Evolutionary conservation across 1,140 invertebrate genomes (phyloP).

Genomic region (Drosophila ironensis): DNA sequence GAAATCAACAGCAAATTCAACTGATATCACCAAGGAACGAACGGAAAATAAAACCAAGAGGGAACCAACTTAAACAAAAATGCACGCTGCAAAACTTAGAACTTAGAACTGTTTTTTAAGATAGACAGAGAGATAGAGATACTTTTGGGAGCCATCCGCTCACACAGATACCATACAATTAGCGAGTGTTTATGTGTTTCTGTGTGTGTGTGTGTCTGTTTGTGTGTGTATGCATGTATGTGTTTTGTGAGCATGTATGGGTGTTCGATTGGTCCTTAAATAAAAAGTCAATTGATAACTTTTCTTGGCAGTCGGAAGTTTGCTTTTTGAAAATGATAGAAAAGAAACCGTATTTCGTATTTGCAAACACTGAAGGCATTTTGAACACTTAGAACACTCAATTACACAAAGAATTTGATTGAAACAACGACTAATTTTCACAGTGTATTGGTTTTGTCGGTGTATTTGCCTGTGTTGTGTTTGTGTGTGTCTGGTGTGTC

Average conservation of each 20-base stretch:
- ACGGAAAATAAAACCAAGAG: conserved; percentile 21
- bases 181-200: conserved; percentile 37
- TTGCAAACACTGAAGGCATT: conserved; percentile 79
- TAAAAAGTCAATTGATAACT: conserved; percentile 30
- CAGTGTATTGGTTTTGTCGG: conserved; percentile 44
- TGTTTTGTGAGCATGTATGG: conserved; percentile 21
- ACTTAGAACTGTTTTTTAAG: conserved; percentile 41
- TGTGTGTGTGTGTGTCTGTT: conserved; percentile 26
- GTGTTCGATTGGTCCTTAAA: conserved; percentile 33
- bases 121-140: conserved; percentile 25
- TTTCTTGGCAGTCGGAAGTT: conserved; percentile 45
- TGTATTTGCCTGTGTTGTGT: conserved; percentile 28
- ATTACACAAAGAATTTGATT: conserved; percentile 76
- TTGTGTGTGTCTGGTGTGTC: not conserved
- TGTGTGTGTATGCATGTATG: conserved; percentile 15
- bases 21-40: conserved; percentile 38
- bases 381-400: conserved; percentile 76
- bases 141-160: conserved; percentile 34
- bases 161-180: conserved; percentile 66
- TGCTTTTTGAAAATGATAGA: conserved; percentile 50
- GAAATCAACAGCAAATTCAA: conserved; percentile 54
- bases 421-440: conserved; percentile 74
- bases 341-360: conserved; percentile 67
- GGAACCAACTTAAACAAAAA: conserved; percentile 51
- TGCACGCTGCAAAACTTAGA: conserved; percentile 62